These are phyloP conservation scores for Ameiurus melas DNA, from an alignment of 2,113 vertebrate species.

Conservation along the genomic window DNA sequence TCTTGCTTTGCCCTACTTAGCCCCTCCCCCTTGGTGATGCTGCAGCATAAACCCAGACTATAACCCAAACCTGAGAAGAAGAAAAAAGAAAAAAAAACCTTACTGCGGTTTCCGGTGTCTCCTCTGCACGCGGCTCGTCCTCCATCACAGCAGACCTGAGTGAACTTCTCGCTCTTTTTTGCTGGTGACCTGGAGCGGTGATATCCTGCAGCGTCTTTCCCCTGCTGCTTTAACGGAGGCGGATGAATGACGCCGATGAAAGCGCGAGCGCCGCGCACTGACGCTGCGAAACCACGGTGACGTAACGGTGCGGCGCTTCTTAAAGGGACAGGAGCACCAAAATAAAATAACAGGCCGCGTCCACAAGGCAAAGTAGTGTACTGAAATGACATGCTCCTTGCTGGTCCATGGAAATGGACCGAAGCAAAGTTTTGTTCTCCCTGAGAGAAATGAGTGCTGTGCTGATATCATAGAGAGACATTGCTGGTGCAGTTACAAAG, in stretches of 20 bases:
- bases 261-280: constrained; percentile 28
- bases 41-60: constrained; percentile 14
- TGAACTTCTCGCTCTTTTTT: not conserved
- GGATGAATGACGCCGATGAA: constrained; percentile 32
- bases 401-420: too few species aligned
- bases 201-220: not conserved
- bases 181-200: not conserved
- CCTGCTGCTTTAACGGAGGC: not conserved
- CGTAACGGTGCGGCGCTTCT: constrained; percentile 64
- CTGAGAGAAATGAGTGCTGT: not conserved
- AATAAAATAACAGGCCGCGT: not conserved
- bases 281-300: constrained; percentile 57
- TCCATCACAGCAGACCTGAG: not conserved
- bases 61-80: not conserved
- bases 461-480: not conserved
- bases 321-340: constrained; percentile 65
- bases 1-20: constrained; percentile 10
- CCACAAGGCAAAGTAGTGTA: not conserved
- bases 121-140: not conserved
- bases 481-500: not conserved
- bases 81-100: constrained; percentile 6
- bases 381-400: not conserved
- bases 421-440: too few species aligned
- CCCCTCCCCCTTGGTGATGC: constrained; percentile 27
- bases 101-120: constrained; percentile 6